A percentile compares a stretch with the other conserved stretches of the same genome.
These are phyloP conservation scores for Conopomorpha cramerella DNA, from an alignment of 1,140 invertebrate species.

Conservation along the genomic window DNA sequence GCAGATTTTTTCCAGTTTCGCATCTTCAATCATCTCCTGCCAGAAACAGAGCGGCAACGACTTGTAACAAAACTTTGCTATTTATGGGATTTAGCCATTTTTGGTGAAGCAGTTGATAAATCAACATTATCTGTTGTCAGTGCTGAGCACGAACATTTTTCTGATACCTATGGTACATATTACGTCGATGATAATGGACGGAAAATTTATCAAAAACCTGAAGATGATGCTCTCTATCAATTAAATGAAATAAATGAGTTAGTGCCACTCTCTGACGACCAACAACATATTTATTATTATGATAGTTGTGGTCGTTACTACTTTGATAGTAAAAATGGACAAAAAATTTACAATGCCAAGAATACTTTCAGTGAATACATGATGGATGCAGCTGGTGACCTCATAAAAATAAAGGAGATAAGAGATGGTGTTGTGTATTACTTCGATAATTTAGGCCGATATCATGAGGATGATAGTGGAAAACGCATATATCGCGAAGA, in stretches of 20 bases:
- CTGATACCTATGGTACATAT: constrained; percentile 38
- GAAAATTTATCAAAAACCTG: constrained; percentile 40
- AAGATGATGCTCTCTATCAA: constrained; percentile 29
- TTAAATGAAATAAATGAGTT: constrained; percentile 36
- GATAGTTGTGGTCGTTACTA: constrained; percentile 50
- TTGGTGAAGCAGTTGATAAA: constrained; percentile 31
- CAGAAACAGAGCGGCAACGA: constrained; percentile 26
- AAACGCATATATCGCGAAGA: constrained; percentile 44
- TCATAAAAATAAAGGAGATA: constrained; percentile 39
- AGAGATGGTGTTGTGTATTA: constrained; percentile 30
- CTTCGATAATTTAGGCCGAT: constrained; percentile 43
- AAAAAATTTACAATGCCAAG: constrained; percentile 43
- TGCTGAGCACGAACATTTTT: constrained; percentile 41
- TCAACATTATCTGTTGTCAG: constrained; percentile 42
- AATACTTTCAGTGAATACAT: constrained; percentile 41
- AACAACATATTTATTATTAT: constrained; percentile 37
- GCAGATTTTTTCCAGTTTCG: constrained; percentile 39
- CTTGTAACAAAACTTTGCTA: constrained; percentile 39
- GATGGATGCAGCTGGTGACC: constrained; percentile 33
- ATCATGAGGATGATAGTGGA: constrained; percentile 34
- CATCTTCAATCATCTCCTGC: constrained; percentile 42
- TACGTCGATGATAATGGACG: constrained; percentile 37
- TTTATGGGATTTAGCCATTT: constrained; percentile 42
- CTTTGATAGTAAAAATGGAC: constrained; percentile 26
- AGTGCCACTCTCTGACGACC: constrained; percentile 36